These are phyloP conservation scores for Lethrus apterus DNA, from an alignment of 1,140 invertebrate genomes.

Conservation along the genomic window DNA sequence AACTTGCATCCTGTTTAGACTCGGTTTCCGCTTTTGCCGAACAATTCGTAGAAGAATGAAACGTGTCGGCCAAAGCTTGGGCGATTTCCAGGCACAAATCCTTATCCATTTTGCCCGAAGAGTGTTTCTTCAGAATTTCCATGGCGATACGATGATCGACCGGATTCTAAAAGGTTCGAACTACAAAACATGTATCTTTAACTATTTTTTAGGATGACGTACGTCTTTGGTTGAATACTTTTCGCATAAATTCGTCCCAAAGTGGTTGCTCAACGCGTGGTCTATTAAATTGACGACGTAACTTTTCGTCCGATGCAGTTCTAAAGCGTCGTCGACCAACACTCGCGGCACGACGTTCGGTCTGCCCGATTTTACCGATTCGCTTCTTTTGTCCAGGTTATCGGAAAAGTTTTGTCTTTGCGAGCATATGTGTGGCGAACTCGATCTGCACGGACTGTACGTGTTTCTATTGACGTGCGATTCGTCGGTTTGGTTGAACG, in stretches of 20 bases:
- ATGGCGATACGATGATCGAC: slow-evolving; percentile 20
- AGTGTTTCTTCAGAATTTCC: slow-evolving; percentile 26
- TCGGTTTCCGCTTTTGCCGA: slow-evolving; percentile 16
- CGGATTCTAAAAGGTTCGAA: slow-evolving; percentile 7
- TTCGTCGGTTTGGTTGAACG: not conserved
- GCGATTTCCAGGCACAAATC: slow-evolving; percentile 29
- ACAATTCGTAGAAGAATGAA: slow-evolving; percentile 17
- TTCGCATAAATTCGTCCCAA: slow-evolving; percentile 31
- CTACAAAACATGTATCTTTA: not conserved
- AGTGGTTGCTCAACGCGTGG: slow-evolving; percentile 37
- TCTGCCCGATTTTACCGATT: slow-evolving; percentile 4
- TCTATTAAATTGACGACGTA: slow-evolving; percentile 43
- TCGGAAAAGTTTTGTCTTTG: not conserved
- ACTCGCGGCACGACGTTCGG: not conserved
- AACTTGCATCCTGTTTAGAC: slow-evolving; percentile 6
- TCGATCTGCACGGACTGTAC: not conserved
- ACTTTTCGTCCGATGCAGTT: slow-evolving; percentile 42
- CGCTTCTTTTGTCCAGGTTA: slow-evolving; percentile 1
- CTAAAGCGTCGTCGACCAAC: slow-evolving; percentile 25
- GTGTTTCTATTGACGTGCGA: not conserved
- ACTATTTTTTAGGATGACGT: not conserved
- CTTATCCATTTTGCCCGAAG: slow-evolving; percentile 17
- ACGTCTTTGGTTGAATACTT: slow-evolving; percentile 12
- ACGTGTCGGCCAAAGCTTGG: slow-evolving; percentile 25
- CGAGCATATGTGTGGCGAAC: not conserved